Evolutionary conservation across 1,140 invertebrate genomes (phyloP), one percentile per base, ranked within the genome.

Genomic region (Leguminivora glycinivorella): DNA sequence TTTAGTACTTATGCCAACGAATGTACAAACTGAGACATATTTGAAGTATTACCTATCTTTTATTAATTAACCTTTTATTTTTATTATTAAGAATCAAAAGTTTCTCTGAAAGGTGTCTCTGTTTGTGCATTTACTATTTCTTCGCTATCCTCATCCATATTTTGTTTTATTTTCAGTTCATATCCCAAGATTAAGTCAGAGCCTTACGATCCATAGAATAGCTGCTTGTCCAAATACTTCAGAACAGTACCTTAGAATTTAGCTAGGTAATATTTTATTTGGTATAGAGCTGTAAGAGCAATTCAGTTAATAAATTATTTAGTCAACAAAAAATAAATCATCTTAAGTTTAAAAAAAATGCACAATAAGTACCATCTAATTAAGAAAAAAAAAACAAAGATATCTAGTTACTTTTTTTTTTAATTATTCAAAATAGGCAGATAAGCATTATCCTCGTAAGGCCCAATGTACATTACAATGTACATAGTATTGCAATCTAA

Each of bases 101-200:
- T 3, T 6, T 14, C 10, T 4, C 1, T 38, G 34, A 38, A 38
- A 38, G n/a, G n/a, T 19, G n/a, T 47, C 43, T 47, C 43, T 5
- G 43, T 47, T 47, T 1, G 40, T 43, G n/a, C 40, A n/a, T 43
- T 34, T 38, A 3, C n/a, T 17, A 17, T 47, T 47, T 43, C 17
- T 47, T 47, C 34, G 10, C 5, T 29, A 38, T 10, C 43, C n/a
- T 47, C n/a, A 47, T n/a, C n/a, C n/a, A 47, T 47, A 47, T 17
- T 17, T 17, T 47, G 43, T 38, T 47, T 47, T 47, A 4, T 47
- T 47, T 47, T 47, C 43, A 47, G 43, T 47, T 47, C 0, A 3
- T 47, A 47, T 47, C 43, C 43, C 43, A 47, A 47, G 43, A 47
- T 47, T 17, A 47, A 47, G 43, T 47, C 43, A 47, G 43, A 47